A percentile compares a stretch with the other conserved stretches of the same genome.
Conservation (phyloP, 2,113 vertebrate species). For the Forbesichthys agassizii region DNA sequence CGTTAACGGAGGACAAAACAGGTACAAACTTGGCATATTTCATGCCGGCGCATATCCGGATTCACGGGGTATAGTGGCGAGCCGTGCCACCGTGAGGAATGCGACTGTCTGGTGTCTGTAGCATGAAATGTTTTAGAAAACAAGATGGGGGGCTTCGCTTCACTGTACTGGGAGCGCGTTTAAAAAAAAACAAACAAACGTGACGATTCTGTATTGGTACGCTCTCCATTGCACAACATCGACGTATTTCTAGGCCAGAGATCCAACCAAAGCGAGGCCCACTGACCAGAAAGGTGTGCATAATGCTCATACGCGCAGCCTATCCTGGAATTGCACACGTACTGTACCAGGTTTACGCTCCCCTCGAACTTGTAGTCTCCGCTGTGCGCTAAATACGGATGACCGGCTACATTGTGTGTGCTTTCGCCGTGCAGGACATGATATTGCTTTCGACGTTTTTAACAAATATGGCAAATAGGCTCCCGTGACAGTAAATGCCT, state of each 20-base stretch:
- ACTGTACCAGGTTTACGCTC: constrained; percentile 22
- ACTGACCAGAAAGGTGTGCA: constrained; percentile 19
- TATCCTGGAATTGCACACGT: constrained; percentile 23
- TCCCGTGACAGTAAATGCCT: not conserved
- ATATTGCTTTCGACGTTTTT: not conserved
- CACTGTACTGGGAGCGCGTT: constrained; percentile 49
- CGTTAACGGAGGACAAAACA: constrained; percentile 59
- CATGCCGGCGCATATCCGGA: constrained; percentile 44
- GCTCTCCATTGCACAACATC: constrained; percentile 11
- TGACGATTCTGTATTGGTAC: constrained; percentile 24
- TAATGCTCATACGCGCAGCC: constrained; percentile 11
- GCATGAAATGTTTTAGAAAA: constrained; percentile 47
- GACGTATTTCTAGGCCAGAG: constrained; percentile 13
- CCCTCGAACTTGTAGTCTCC: too few relatives aligned
- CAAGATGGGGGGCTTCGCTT: constrained; percentile 55
- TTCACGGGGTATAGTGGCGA: constrained; percentile 17
- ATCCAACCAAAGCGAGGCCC: constrained; percentile 13
- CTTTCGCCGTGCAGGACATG: not conserved
- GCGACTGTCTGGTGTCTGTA: constrained; percentile 33
- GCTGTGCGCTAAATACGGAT: not conserved
- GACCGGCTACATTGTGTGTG: not conserved
- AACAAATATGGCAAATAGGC: not conserved
- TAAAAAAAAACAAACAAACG: constrained; percentile 16
- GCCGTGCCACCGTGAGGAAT: constrained; percentile 18
- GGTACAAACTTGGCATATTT: constrained; percentile 66